phyloP scores from a whole-genome alignment of 2,797 vertebrate genomes.

The Chelonia mydas region DNA sequence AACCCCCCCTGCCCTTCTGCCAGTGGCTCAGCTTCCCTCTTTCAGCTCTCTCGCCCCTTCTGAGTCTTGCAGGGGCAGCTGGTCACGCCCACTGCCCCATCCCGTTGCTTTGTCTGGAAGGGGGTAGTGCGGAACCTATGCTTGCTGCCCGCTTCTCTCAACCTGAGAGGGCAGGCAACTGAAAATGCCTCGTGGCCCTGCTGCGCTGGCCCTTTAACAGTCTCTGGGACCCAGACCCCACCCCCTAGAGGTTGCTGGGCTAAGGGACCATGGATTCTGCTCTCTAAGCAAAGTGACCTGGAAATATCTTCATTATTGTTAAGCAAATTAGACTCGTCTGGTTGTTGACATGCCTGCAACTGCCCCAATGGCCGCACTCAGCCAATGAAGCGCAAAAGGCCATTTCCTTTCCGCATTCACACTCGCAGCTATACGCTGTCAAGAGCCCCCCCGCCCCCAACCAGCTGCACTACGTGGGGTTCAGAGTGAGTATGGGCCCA shows the following conservation, averaged over 20 bases:
- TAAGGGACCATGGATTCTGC: neutral
- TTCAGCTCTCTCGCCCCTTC: neutral
- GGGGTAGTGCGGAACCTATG: too few species aligned
- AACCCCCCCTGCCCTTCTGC: accelerated
- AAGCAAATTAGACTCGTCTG: neutral
- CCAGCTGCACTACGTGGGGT: neutral
- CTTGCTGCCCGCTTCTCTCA: neutral
- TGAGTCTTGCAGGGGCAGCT: neutral
- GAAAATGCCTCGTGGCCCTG: neutral
- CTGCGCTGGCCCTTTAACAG: neutral
- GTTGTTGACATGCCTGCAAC: neutral
- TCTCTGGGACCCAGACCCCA: too few species aligned
- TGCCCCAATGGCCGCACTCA: neutral
- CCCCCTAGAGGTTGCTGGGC: neutral
- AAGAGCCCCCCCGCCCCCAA: neutral
- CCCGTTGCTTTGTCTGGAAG: neutral
- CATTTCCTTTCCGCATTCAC: neutral
- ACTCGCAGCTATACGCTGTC: neutral
- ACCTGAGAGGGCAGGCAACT: neutral
- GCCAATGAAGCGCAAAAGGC: neutral
- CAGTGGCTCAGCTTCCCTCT: neutral
- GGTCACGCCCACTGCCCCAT: too few species aligned
- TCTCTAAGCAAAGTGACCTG: neutral
- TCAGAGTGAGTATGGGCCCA: neutral
- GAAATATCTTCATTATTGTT: neutral